These are phyloP conservation scores for Kradibia gibbosae DNA, from an alignment of 1,140 invertebrate genomes.

Conservation along the genomic window DNA sequence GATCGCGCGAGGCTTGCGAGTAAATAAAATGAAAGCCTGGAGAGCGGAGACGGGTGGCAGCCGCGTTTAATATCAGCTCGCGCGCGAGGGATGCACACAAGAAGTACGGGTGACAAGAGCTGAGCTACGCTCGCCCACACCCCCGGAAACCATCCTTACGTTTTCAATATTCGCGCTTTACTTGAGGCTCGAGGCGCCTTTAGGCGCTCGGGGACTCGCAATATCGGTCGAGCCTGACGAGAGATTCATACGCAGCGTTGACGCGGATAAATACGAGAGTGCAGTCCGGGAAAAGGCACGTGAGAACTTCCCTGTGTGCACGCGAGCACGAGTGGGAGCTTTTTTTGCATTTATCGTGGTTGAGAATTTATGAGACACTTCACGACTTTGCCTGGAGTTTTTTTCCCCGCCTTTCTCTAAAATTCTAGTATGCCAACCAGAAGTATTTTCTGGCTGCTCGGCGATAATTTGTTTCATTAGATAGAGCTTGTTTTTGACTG, in stretches of 20 bases:
- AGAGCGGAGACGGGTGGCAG: not conserved
- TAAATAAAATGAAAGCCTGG: constrained; percentile 37
- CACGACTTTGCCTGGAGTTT: not conserved
- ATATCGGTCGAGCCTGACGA: constrained; percentile 36
- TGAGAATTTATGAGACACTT: not conserved
- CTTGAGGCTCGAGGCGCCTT: not conserved
- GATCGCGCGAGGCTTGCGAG: not conserved
- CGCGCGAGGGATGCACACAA: not conserved
- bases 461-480: not conserved
- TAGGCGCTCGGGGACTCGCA: constrained; percentile 33
- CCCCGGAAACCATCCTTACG: not conserved
- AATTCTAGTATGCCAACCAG: too few species aligned
- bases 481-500: too few species aligned
- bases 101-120: not conserved
- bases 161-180: constrained; percentile 30
- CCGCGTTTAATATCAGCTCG: constrained; percentile 48
- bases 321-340: not conserved
- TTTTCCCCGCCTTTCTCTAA: not conserved
- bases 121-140: not conserved
- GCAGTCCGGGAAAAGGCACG: not conserved
- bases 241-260: not conserved
- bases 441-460: too few species aligned
- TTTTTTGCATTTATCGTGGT: not conserved
- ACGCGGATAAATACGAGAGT: not conserved
- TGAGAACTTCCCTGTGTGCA: not conserved